Percentiles rank a stretch among this genome's conserved stretches.
These are phyloP conservation scores for Styela plicata DNA, from an alignment of 23 tunicate genomes.

Conservation along the genomic window DNA sequence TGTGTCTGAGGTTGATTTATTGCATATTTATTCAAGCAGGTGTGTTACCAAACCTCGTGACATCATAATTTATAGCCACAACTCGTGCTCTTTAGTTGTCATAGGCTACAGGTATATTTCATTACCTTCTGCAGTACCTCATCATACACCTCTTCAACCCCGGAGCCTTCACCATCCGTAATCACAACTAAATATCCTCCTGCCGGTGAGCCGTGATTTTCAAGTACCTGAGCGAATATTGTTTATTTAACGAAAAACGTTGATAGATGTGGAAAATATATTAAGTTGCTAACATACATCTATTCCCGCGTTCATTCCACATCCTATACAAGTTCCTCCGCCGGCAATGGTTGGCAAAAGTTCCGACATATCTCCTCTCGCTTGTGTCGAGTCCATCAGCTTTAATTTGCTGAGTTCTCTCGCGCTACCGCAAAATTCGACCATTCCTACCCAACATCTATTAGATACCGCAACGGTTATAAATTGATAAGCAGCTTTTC, in stretches of 20 bases:
- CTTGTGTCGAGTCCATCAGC: not conserved
- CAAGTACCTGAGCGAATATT: not conserved
- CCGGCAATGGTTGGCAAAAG: constrained; percentile 16
- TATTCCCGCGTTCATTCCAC: constrained; percentile 32
- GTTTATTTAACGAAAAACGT: no score
- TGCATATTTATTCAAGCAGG: no score
- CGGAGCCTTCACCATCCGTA: not conserved
- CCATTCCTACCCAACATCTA: constrained; percentile 31
- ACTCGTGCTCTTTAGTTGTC: no score
- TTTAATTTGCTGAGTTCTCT: not conserved
- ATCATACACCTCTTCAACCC: no score
- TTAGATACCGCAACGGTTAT: no score
- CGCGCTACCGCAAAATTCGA: constrained; percentile 19
- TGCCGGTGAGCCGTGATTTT: not conserved
- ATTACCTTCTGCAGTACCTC: no score
- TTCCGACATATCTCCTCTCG: not conserved
- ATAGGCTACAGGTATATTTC: no score
- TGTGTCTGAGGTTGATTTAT: no score
- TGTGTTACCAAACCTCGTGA: no score
- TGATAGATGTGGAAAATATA: no score
- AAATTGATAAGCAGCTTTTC: no score
- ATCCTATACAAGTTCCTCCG: constrained; percentile 35
- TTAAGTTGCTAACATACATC: not conserved
- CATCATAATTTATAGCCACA: no score
- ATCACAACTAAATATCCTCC: not conserved